Evolutionary conservation across 2,113 vertebrate species (phyloP).

Genomic region (Craseonycteris thonglongyai): DNA sequence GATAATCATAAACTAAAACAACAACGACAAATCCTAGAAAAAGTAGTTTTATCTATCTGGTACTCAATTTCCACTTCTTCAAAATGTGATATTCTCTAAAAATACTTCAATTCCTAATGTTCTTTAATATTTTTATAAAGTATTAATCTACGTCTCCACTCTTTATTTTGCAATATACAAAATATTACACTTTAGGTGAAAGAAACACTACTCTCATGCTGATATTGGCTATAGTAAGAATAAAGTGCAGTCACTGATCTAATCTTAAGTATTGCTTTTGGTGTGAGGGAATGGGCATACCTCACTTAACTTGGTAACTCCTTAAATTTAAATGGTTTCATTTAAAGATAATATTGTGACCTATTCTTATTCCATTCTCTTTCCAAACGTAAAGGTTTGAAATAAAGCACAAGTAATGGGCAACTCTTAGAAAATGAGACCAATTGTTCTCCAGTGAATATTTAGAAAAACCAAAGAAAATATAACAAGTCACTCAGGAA

Average conservation of each 20-base stretch:
- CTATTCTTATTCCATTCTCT: neutral
- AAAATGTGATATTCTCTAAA: neutral
- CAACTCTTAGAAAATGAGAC: neutral
- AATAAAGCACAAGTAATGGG: neutral
- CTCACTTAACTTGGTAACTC: neutral
- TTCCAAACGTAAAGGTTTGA: neutral
- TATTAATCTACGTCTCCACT: neutral
- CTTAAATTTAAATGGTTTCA: neutral
- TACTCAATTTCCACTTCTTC: neutral
- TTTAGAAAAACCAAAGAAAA: conserved; percentile 23
- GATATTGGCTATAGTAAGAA: neutral
- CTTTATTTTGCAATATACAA: neutral
- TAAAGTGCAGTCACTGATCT: neutral
- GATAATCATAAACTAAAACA: neutral
- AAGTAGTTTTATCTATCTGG: neutral
- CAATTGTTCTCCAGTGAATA: neutral
- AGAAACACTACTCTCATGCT: neutral
- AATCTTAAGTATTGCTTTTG: neutral
- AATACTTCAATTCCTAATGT: neutral
- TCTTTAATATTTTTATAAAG: neutral
- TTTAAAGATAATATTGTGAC: neutral
- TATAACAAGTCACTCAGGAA: conserved; percentile 8
- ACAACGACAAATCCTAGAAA: neutral
- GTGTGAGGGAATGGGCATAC: neutral
- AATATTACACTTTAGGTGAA: neutral